These are phyloP conservation scores for Hypselothyrea guttata DNA, from an alignment of 2,888 invertebrate species.

Conservation along the genomic window DNA sequence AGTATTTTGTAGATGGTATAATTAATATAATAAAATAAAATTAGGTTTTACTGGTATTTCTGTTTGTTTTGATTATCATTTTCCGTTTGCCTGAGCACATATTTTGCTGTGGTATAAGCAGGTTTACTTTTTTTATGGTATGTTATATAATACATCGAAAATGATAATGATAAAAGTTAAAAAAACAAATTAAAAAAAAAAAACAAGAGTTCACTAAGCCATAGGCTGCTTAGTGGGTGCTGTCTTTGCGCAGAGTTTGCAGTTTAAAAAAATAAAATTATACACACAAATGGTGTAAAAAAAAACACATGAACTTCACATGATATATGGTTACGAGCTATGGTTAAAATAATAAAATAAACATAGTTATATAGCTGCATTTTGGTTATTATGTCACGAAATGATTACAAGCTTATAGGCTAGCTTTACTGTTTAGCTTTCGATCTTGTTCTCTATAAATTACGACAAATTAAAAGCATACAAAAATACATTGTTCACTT, in stretches of 20 bases:
- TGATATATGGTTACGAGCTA: too few relatives aligned
- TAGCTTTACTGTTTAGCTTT: not conserved
- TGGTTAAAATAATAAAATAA: constrained; percentile 1
- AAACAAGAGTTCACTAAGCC: too few relatives aligned
- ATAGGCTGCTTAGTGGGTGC: too few relatives aligned
- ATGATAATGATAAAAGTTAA: not conserved
- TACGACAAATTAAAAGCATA: constrained; percentile 60
- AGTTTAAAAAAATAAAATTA: constrained; percentile 8
- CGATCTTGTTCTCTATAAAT: constrained; percentile 23
- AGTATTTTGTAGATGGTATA: too few relatives aligned
- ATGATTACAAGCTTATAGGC: constrained; percentile 14
- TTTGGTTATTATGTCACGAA: constrained; percentile 25
- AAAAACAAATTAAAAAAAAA: too few relatives aligned
- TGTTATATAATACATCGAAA: constrained; percentile 13
- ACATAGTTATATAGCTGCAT: constrained; percentile 20
- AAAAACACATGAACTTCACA: too few relatives aligned
- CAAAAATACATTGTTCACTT: constrained; percentile 68
- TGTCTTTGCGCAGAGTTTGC: not conserved
- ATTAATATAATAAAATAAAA: too few relatives aligned
- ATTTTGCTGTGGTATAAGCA: constrained; percentile 20
- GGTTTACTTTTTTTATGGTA: constrained; percentile 9
- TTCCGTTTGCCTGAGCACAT: constrained; percentile 60
- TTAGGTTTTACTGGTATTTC: not conserved
- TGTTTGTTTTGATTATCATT: constrained; percentile 54
- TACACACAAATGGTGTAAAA: constrained; percentile 8